A percentile compares a stretch with the other conserved stretches of the same genome.
Conservation (phyloP, 2,888 invertebrate genomes). For the Pyrgus malvae region DNA sequence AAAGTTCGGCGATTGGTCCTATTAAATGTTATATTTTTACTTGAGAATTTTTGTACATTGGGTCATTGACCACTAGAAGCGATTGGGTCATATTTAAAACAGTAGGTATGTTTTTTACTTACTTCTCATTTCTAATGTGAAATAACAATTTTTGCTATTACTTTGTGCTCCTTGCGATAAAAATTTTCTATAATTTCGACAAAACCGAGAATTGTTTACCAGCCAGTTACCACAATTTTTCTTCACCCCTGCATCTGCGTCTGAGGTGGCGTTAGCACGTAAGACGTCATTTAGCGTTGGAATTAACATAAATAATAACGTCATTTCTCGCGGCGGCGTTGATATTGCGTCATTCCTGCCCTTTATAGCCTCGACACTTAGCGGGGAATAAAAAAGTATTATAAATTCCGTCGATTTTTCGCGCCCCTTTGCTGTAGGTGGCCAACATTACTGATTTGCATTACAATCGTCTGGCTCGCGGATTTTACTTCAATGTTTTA, state of each 20-base stretch:
- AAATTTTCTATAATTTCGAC: no score
- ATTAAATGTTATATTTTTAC: no score
- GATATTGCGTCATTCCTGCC: conserved; percentile 72
- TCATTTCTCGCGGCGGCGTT: conserved; percentile 60
- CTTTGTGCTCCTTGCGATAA: no score
- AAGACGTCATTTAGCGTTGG: conserved; percentile 73
- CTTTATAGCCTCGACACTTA: conserved; percentile 71
- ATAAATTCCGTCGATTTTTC: conserved; percentile 57
- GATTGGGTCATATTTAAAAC: no score
- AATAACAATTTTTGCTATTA: no score
- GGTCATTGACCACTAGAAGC: no score
- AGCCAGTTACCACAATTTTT: conserved; percentile 14
- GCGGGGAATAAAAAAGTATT: conserved; percentile 72
- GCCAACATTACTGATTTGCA: conserved; percentile 57
- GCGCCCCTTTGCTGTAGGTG: conserved; percentile 45
- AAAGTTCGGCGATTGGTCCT: no score
- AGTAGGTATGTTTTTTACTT: no score
- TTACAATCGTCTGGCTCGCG: conserved; percentile 66
- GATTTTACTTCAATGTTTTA: conserved; percentile 66
- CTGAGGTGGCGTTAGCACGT: conserved; percentile 63
- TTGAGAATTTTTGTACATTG: no score
- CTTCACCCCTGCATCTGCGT: conserved; percentile 43
- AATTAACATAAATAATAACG: conserved; percentile 82
- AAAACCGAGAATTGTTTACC: conserved; percentile 11
- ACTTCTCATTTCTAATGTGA: no score